A percentile compares a stretch with the other conserved stretches of the same genome.
These are phyloP conservation scores for Phataginus tricuspis DNA, from an alignment of 2,797 vertebrate genomes.

Conservation along the genomic window DNA sequence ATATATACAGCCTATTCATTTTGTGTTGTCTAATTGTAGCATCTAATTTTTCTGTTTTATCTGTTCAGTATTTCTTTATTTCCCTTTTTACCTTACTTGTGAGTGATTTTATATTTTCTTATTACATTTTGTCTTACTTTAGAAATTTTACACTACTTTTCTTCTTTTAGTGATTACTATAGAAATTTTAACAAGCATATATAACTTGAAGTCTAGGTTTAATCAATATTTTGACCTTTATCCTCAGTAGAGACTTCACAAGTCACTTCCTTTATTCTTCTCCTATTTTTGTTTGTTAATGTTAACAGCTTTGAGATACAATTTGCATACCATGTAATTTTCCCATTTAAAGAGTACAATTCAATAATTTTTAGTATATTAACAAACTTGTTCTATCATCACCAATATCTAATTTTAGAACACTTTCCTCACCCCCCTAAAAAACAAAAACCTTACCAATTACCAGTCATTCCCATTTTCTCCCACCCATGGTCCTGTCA, in stretches of 20 bases:
- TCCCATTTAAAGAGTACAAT: not conserved
- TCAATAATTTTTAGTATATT: not conserved
- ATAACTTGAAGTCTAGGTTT: not conserved
- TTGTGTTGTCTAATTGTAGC: not conserved
- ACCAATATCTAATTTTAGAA: not conserved
- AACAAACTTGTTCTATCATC: not conserved
- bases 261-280: not conserved
- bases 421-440: not conserved
- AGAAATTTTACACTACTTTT: not conserved
- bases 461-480: not conserved
- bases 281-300: not conserved
- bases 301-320: not conserved
- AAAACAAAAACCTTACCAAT: not conserved
- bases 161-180: not conserved
- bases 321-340: not conserved
- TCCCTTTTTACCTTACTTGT: not conserved
- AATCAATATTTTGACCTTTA: constrained; percentile 47
- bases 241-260: not conserved
- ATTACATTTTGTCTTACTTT: not conserved
- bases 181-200: not conserved
- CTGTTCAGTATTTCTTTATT: not conserved
- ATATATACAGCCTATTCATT: not conserved
- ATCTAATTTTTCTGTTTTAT: constrained; percentile 5
- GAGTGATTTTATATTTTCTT: constrained; percentile 10
- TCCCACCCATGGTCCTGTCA: not conserved